These are phyloP conservation scores for Zophobas morio DNA, from an alignment of 1,140 invertebrate genomes.

Conservation along the genomic window DNA sequence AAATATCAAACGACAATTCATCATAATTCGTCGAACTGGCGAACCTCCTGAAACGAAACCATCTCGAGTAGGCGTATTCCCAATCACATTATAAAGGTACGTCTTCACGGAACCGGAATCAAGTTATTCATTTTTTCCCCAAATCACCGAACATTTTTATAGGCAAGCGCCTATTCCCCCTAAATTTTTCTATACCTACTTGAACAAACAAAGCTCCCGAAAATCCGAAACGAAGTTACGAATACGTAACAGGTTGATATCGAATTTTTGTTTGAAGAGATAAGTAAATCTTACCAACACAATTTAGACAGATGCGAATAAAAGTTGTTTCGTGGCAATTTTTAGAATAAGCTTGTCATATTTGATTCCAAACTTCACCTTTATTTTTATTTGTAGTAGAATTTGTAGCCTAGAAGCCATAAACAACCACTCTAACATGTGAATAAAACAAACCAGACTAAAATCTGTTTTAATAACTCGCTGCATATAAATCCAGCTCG, in stretches of 20 bases:
- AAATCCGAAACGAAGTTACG: constrained; percentile 10
- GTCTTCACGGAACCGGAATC: too few species aligned
- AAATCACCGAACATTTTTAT: too few species aligned
- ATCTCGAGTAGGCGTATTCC: too few species aligned
- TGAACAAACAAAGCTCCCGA: neutral
- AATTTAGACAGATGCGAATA: neutral
- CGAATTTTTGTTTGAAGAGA: constrained; percentile 15
- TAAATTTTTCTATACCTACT: neutral
- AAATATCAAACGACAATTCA: too few species aligned
- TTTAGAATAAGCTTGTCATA: neutral
- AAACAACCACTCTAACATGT: neutral
- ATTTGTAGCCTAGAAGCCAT: too few species aligned
- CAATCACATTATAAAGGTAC: too few species aligned
- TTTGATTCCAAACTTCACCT: too few species aligned
- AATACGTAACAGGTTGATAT: constrained; percentile 6
- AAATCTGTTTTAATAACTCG: neutral
- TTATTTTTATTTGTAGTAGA: too few species aligned
- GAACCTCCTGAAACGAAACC: too few species aligned
- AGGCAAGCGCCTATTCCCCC: neutral
- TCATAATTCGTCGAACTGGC: too few species aligned
- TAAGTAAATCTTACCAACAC: constrained; percentile 3
- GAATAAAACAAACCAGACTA: constrained; percentile 3
- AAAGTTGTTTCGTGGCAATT: neutral
- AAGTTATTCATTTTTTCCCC: too few species aligned
- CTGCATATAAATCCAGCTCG: too few species aligned